phyloP scores from a whole-genome alignment of 1,140 invertebrate genomes.

The Augochlora pura region DNA sequence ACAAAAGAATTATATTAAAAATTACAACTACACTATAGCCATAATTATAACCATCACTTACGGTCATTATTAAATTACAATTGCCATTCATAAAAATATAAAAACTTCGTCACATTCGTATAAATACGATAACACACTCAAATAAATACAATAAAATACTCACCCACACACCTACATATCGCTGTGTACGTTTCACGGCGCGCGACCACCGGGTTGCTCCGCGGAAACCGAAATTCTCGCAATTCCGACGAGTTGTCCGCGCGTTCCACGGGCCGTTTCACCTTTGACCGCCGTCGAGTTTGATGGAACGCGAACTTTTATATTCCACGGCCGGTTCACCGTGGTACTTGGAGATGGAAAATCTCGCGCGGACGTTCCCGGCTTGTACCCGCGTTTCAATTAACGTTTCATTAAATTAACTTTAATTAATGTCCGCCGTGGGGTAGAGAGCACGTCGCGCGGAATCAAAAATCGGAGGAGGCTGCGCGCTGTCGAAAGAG shows the following conservation, averaged over 20 bases:
- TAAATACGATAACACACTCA: too few species aligned
- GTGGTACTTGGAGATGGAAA: not conserved
- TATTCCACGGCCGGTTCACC: not conserved
- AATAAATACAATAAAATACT: too few species aligned
- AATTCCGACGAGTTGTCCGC: not conserved
- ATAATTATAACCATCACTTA: too few species aligned
- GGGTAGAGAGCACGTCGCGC: too few species aligned
- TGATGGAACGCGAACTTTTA: not conserved
- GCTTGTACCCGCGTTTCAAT: not conserved
- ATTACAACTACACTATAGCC: too few species aligned
- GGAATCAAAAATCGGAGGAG: too few species aligned
- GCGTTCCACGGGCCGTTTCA: not conserved
- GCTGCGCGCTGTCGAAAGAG: too few species aligned
- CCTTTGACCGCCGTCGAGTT: slow-evolving; percentile 7
- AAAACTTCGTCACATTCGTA: too few species aligned
- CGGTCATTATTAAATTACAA: too few species aligned
- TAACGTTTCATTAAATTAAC: not conserved
- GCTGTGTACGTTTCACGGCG: not conserved
- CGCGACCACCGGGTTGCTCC: not conserved
- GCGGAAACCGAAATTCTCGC: not conserved
- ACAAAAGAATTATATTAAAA: too few species aligned
- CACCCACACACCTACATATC: too few species aligned
- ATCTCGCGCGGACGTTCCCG: not conserved
- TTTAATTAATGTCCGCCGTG: slow-evolving; percentile 6
- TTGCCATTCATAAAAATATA: not conserved